Percentiles rank a stretch among this genome's conserved stretches.
phyloP scores from a whole-genome alignment of 2,797 vertebrate genomes.

The Allobates femoralis region DNA sequence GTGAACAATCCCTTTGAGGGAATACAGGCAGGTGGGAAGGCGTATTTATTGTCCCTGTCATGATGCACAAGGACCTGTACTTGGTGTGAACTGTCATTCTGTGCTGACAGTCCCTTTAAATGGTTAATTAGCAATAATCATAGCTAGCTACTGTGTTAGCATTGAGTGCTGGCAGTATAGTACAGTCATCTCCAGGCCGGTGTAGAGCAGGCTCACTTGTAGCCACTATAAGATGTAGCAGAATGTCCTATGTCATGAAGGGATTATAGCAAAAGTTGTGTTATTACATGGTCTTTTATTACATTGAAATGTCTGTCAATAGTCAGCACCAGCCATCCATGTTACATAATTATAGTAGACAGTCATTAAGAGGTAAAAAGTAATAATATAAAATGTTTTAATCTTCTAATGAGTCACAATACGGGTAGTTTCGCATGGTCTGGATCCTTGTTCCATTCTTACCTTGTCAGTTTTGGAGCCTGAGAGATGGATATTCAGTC shows the following conservation, averaged over 20 bases:
- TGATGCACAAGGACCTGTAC: too few species aligned
- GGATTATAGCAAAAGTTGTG: background rate
- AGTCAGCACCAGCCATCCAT: background rate
- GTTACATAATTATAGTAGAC: background rate
- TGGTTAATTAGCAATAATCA: too few species aligned
- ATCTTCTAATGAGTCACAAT: background rate
- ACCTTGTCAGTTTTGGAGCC: background rate
- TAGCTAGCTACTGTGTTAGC: too few species aligned
- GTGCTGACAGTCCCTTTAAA: too few species aligned
- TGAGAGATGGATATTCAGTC: background rate
- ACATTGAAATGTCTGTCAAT: constrained; percentile 5
- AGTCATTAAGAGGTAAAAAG: background rate
- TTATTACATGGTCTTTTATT: background rate
- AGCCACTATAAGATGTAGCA: too few species aligned
- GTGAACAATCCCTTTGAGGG: too few species aligned
- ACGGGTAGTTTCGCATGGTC: background rate
- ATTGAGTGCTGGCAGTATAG: too few species aligned
- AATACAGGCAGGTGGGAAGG: too few species aligned
- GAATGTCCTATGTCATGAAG: background rate
- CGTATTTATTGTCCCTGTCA: too few species aligned
- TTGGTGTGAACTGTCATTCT: too few species aligned
- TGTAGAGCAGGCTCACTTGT: too few species aligned
- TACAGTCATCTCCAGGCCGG: too few species aligned
- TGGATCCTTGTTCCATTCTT: background rate
- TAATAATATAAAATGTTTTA: constrained; percentile 4